Evolutionary conservation across 2,113 vertebrate genomes (phyloP), one percentile per base, ranked within the genome.

Genomic region (Chaetops frenatus): DNA sequence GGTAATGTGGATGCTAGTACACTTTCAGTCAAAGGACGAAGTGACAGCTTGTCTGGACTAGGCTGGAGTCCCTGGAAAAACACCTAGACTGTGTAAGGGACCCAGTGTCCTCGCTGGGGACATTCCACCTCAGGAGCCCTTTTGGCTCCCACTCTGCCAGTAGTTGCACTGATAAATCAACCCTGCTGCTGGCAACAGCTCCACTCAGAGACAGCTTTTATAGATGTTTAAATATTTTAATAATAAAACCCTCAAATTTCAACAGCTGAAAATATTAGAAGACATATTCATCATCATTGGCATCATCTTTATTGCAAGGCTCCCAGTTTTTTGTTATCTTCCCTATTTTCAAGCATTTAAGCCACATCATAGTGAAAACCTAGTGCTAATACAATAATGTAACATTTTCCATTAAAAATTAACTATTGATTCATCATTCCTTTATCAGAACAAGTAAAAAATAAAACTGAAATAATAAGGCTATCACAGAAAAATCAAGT

Each of bases 61-160:
- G 24, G 31, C 22, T 29, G 40, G 9, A 48, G 36, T 11, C 40
- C 70, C 5, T 47, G 45, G 64, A 21, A 54, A 71, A 58, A 25
- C 6, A 7, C 22, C 4, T 11, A 11, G 18, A 11, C 35, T 4
- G 4, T 3, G 27, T 11, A 33, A 31, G 23, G 22, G 27, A 36
- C 20, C 20, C 38, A 33, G 0, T 4, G 18, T n/a, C 50, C 57
- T 53, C 6, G 2, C 1, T 5, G 38, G 24, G 20, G 7, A 1
- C 25, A 14, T 17, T 3, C 1, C 40, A 67, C 74, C 33, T 5
- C 1, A 0, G 15, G 3, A n/a, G 6, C 12, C 47, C 31, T 61
- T 42, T 4, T 9, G 22, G n/a, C 76, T 82, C 56, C 3, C 6
- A 4, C 2, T 35, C 3, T 44, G 50, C 64, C 61, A n/a, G 14